phyloP scores from a whole-genome alignment of 1,140 invertebrate genomes.

The Bemisia tabaci region DNA sequence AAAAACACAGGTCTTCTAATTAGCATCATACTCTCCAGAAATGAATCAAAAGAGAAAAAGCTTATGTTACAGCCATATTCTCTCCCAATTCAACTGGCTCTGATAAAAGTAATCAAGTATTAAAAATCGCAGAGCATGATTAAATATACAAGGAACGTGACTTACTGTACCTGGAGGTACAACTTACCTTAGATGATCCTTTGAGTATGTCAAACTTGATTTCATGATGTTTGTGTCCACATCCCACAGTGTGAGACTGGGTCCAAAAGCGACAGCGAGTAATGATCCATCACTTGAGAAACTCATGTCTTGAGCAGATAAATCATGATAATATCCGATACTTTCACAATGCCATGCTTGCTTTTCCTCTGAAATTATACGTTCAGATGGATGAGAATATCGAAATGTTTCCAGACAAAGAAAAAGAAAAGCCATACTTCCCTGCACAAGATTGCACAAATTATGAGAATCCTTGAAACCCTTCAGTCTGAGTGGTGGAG shows the following conservation, averaged over 20 bases:
- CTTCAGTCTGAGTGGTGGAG: no score
- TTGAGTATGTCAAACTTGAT: slow-evolving; percentile 14
- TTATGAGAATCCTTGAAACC: no score
- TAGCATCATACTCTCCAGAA: not conserved
- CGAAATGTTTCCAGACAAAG: no score
- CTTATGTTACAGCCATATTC: slow-evolving; percentile 3
- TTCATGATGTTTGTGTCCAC: slow-evolving; percentile 16
- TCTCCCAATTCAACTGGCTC: no score
- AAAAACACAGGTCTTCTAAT: not conserved
- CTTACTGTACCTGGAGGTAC: no score
- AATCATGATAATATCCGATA: slow-evolving; percentile 45
- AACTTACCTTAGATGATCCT: slow-evolving; percentile 15
- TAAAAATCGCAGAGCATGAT: no score
- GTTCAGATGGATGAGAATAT: no score
- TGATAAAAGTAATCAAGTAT: slow-evolving; percentile 5
- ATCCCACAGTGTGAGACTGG: slow-evolving; percentile 56
- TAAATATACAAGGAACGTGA: no score
- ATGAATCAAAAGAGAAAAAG: slow-evolving; percentile 6
- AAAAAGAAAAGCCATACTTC: no score
- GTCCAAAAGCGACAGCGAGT: slow-evolving; percentile 51
- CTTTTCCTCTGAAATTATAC: not conserved
- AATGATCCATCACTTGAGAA: slow-evolving; percentile 66
- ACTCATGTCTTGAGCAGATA: slow-evolving; percentile 38
- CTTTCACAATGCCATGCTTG: slow-evolving; percentile 47
- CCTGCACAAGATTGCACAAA: no score